phyloP scores from a whole-genome alignment of 2,888 invertebrate species.

The Perdita meconis region DNA sequence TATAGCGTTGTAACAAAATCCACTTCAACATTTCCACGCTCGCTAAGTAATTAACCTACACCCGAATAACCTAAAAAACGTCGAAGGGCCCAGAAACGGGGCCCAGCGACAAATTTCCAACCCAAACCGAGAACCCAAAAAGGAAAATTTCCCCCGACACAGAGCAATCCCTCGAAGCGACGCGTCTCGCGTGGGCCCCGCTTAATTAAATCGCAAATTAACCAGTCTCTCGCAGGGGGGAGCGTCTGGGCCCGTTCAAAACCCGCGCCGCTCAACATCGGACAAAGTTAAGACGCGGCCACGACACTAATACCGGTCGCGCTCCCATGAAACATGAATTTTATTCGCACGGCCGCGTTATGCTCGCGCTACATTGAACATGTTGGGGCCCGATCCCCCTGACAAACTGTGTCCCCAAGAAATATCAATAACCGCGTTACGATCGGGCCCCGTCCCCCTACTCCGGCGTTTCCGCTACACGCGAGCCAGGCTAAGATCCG shows the following conservation, averaged over 20 bases:
- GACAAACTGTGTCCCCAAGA: slow-evolving; percentile 2
- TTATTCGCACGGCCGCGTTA: slow-evolving; percentile 20
- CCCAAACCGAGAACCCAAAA: background rate
- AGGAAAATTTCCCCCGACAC: too few species aligned
- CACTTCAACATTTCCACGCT: too few species aligned
- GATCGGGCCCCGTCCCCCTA: background rate
- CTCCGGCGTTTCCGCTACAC: slow-evolving; percentile 32
- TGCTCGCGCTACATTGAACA: background rate
- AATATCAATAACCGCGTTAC: slow-evolving; percentile 44
- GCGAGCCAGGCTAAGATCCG: slow-evolving; percentile 28
- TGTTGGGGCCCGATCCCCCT: background rate
- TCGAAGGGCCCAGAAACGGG: too few species aligned
- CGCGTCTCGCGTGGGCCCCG: slow-evolving; percentile 1
- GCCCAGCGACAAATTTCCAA: too few species aligned
- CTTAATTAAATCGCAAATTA: slow-evolving; percentile 36
- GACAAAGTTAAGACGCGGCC: slow-evolving; percentile 16
- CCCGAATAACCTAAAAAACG: too few species aligned
- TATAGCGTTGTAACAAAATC: too few species aligned
- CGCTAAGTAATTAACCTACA: too few species aligned
- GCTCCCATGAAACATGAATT: slow-evolving; percentile 26
- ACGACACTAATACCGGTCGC: background rate
- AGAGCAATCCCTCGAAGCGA: background rate
- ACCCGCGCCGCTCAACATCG: background rate
- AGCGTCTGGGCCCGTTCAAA: background rate
- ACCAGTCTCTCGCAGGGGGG: background rate